Conservation (phyloP, 2,113 vertebrate species). For the Malurus alboscapulatus region DNA sequence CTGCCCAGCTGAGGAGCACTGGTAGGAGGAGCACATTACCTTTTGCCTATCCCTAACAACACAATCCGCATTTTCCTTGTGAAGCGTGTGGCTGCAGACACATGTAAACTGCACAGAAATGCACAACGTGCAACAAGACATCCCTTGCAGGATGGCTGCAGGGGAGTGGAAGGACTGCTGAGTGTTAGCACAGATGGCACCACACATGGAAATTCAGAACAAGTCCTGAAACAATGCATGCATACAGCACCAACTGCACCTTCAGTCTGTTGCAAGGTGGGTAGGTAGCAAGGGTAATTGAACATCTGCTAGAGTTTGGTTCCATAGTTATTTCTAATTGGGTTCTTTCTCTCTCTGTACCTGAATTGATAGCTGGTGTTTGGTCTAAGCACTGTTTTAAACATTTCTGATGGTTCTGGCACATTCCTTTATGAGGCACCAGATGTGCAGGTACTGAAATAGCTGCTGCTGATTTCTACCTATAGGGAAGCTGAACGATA, state of each 20-base stretch:
- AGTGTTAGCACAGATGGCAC: background rate
- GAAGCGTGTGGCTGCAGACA: background rate
- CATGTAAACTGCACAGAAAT: background rate
- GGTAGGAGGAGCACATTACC: background rate
- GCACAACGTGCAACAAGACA: background rate
- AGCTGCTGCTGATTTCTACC: background rate
- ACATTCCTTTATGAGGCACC: slow-evolving; percentile 63
- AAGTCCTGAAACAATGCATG: background rate
- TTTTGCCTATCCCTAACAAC: background rate
- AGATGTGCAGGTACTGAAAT: slow-evolving; percentile 65
- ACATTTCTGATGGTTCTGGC: slow-evolving; percentile 66
- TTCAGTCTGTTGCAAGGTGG: slow-evolving; percentile 27
- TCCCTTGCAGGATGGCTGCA: background rate
- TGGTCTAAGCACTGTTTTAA: slow-evolving; percentile 59
- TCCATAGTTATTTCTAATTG: slow-evolving; percentile 45
- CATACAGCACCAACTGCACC: slow-evolving; percentile 5
- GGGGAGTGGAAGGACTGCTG: background rate
- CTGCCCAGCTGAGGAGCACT: background rate
- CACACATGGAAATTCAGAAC: background rate
- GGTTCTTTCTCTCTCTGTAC: slow-evolving; percentile 23
- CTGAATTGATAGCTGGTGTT: slow-evolving; percentile 57
- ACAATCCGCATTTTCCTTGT: background rate
- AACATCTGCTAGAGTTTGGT: slow-evolving; percentile 57
- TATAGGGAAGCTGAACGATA: slow-evolving; percentile 3
- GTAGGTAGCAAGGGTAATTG: slow-evolving; percentile 44